phyloP scores from a whole-genome alignment of 2,888 invertebrate genomes.

The Andrena bucephala region DNA sequence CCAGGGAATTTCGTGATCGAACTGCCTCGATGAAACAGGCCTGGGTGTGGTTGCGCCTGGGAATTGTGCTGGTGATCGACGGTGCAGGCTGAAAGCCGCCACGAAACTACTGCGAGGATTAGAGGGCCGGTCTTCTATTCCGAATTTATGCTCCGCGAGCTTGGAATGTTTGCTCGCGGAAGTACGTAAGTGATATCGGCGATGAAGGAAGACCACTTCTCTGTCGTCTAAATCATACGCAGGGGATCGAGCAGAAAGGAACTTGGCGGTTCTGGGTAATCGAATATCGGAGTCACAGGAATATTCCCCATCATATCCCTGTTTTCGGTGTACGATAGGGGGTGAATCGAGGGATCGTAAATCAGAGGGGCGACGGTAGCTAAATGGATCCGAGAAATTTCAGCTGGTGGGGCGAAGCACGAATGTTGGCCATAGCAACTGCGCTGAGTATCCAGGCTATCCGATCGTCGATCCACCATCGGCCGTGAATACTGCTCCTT shows the following conservation, averaged over 20 bases:
- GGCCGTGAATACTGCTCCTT: conserved; percentile 59
- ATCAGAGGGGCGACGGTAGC: conserved; percentile 50
- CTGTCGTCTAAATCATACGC: background rate
- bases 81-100: background rate
- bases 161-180: too few species aligned
- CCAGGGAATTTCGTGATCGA: conserved; percentile 35
- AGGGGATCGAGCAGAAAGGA: background rate
- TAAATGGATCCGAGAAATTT: conserved; percentile 63
- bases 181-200: too few species aligned
- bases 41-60: conserved; percentile 15
- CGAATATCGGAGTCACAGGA: conserved; percentile 15
- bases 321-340: conserved; percentile 17
- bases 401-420: conserved; percentile 23
- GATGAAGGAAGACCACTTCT: background rate
- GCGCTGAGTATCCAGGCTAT: conserved; percentile 58
- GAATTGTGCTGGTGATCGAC: conserved; percentile 2
- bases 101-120: background rate
- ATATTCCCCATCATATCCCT: conserved; percentile 36
- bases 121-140: background rate
- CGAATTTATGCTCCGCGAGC: too few species aligned
- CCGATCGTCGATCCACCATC: conserved; percentile 54
- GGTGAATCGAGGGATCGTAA: conserved; percentile 41
- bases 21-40: background rate
- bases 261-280: conserved; percentile 17
- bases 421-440: conserved; percentile 39